Evolutionary conservation across 2,113 vertebrate species (phyloP).

Genomic region (Myrmecophaga tridactyla): DNA sequence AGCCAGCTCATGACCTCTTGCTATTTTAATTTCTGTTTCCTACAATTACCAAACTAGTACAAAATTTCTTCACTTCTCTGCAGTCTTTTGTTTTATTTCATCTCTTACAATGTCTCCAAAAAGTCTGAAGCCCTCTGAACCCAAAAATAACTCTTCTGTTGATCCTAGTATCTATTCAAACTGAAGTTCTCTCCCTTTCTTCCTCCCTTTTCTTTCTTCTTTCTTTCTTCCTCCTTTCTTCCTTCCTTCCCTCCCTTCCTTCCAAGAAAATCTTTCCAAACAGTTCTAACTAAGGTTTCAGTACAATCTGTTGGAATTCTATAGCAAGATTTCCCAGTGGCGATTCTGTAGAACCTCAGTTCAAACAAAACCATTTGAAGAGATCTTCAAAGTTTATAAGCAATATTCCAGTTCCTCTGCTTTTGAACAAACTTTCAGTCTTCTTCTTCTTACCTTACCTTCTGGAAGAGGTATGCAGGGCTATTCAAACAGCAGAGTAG

Average conservation of each 20-base stretch:
- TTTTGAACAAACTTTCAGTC: neutral
- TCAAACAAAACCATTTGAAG: neutral
- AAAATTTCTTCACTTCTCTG: neutral
- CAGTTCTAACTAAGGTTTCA: neutral
- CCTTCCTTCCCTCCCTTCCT: neutral
- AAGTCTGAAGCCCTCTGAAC: neutral
- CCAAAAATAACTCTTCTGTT: conserved; percentile 33
- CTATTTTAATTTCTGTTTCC: conserved; percentile 52
- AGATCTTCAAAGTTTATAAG: neutral
- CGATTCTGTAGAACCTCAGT: neutral
- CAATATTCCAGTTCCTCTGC: neutral
- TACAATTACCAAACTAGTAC: neutral
- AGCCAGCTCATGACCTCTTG: neutral
- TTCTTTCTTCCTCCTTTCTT: neutral
- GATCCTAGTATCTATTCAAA: neutral
- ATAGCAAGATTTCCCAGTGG: neutral
- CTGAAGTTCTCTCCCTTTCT: neutral
- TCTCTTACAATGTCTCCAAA: conserved; percentile 26
- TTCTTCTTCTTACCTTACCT: neutral
- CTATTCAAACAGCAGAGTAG: neutral
- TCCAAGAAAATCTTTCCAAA: neutral
- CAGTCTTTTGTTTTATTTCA: conserved; percentile 20
- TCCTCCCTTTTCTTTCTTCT: neutral
- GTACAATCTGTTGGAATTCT: neutral
- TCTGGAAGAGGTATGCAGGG: neutral